These are phyloP conservation scores for Saguinus midas DNA, from an alignment of 2,113 vertebrate species.

Conservation along the genomic window DNA sequence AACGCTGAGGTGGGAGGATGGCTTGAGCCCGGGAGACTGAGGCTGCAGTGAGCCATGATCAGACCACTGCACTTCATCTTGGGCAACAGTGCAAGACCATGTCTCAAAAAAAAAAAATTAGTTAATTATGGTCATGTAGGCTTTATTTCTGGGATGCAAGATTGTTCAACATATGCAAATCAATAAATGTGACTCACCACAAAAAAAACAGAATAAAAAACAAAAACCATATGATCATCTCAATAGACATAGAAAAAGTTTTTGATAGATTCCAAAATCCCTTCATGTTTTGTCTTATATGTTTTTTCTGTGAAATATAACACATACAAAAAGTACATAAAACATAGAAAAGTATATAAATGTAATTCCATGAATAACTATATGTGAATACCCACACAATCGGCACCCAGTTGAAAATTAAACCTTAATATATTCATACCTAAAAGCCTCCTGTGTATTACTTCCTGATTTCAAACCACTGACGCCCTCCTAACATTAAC, in stretches of 20 bases:
- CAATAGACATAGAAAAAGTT: too few species aligned
- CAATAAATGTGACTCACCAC: too few species aligned
- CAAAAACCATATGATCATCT: too few species aligned
- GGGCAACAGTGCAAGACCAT: neutral
- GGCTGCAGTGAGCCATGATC: neutral
- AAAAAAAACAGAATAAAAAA: too few species aligned
- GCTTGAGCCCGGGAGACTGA: neutral
- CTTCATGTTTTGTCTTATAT: neutral
- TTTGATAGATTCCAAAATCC: too few species aligned
- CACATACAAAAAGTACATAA: neutral
- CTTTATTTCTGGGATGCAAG: too few species aligned
- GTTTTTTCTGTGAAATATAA: neutral
- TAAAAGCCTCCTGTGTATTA: neutral
- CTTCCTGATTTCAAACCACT: neutral
- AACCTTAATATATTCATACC: neutral
- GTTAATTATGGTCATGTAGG: too few species aligned
- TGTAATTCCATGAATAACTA: neutral
- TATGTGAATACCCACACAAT: neutral
- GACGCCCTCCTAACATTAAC: neutral
- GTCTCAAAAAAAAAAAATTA: neutral
- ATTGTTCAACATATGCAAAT: too few species aligned
- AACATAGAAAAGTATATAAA: neutral
- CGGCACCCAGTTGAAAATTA: neutral
- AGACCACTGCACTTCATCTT: neutral
- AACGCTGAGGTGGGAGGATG: neutral